phyloP scores from a whole-genome alignment of 2,113 vertebrate genomes.

The Alexandromys fortis region DNA sequence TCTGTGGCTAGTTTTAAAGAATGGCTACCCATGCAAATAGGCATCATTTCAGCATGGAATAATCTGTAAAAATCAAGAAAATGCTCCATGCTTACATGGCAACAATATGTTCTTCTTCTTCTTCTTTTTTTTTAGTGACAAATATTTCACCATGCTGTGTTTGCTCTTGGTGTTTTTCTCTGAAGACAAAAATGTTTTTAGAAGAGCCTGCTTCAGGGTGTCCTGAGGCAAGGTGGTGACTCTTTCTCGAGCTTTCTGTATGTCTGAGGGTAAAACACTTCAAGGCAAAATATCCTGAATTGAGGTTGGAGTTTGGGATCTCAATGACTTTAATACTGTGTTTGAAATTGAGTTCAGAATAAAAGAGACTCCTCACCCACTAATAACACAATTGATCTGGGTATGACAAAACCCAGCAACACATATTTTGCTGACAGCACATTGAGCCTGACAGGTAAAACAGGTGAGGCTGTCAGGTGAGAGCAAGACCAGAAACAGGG shows the following conservation, averaged over 20 bases:
- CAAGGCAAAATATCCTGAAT: constrained; percentile 60
- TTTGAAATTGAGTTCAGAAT: constrained; percentile 49
- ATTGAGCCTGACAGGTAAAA: neutral
- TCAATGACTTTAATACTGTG: neutral
- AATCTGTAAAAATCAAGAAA: constrained; percentile 87
- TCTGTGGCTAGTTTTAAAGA: constrained; percentile 92
- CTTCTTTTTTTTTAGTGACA: constrained; percentile 19
- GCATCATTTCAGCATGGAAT: constrained; percentile 90
- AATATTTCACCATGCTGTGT: constrained; percentile 71
- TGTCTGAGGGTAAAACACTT: constrained; percentile 69
- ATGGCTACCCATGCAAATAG: constrained; percentile 92
- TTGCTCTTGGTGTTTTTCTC: constrained; percentile 63
- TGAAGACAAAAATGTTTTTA: constrained; percentile 69
- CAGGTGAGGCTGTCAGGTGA: neutral
- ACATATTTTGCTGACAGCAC: constrained; percentile 44
- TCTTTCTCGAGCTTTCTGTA: constrained; percentile 70
- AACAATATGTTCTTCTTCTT: constrained; percentile 35
- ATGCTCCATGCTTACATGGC: constrained; percentile 82
- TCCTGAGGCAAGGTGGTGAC: constrained; percentile 60
- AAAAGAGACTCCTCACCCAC: neutral
- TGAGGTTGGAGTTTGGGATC: constrained; percentile 62
- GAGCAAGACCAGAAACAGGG: constrained; percentile 8
- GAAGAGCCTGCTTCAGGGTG: constrained; percentile 63
- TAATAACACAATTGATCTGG: constrained; percentile 48
- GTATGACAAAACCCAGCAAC: constrained; percentile 15